Percentiles rank a stretch among this genome's conserved stretches.
Conservation (phyloP, 1,140 invertebrate species). For the Melipona quadrifasciata region DNA sequence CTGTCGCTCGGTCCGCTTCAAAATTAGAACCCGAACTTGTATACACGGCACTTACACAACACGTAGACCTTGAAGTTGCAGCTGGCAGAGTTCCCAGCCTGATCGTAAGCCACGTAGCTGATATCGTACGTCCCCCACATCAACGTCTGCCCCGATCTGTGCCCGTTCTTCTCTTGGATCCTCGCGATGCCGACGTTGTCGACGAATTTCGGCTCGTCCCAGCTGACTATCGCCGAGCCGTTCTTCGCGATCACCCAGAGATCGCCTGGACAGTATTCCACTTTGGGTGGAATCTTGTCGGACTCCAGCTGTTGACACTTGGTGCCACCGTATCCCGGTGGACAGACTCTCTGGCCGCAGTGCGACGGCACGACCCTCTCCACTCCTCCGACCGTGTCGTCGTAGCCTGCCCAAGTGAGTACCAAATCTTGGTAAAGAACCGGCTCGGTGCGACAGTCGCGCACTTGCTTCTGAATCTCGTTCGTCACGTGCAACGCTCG, state of each 20-base stretch:
- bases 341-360: slow-evolving; percentile 93
- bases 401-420: slow-evolving; percentile 96
- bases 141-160: slow-evolving; percentile 94
- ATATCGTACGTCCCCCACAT: slow-evolving; percentile 96
- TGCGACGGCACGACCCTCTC: slow-evolving; percentile 95
- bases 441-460: slow-evolving; percentile 94
- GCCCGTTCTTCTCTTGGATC: slow-evolving; percentile 92
- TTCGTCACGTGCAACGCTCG: slow-evolving; percentile 93
- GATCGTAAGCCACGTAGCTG: slow-evolving; percentile 96
- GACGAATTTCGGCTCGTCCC: slow-evolving; percentile 96
- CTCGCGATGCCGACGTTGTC: slow-evolving; percentile 92
- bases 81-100: slow-evolving; percentile 93
- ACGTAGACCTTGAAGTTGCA: slow-evolving; percentile 97
- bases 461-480: slow-evolving; percentile 96
- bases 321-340: slow-evolving; percentile 90
- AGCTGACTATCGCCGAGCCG: slow-evolving; percentile 94
- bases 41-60: slow-evolving; percentile 86
- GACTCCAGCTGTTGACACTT: slow-evolving; percentile 93
- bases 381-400: slow-evolving; percentile 93
- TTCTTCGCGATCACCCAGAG: slow-evolving; percentile 96
- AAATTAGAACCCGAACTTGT: too few relatives aligned
- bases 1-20: too few relatives aligned
- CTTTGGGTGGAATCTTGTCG: slow-evolving; percentile 92
- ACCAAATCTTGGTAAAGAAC: slow-evolving; percentile 93
- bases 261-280: slow-evolving; percentile 95